Evolutionary conservation across 2,797 vertebrate species (phyloP).

Genomic region (Miichthys miiuy): DNA sequence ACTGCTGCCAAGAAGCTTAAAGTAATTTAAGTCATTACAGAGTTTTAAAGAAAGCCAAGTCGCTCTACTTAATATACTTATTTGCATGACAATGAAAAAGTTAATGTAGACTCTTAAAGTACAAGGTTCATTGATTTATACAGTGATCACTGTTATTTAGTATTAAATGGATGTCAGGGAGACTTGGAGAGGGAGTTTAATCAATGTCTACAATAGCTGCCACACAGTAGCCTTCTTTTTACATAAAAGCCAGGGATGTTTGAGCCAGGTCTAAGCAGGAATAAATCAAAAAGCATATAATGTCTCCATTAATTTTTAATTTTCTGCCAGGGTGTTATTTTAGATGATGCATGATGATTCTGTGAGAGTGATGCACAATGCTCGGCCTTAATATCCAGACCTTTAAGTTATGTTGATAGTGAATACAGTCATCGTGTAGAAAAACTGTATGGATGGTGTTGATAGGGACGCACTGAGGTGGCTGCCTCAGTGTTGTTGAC

Average conservation of each 20-base stretch:
- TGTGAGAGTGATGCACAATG: conserved; percentile 20
- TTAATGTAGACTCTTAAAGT: neutral
- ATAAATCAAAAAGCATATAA: conserved; percentile 20
- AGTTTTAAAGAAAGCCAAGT: neutral
- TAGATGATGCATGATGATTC: conserved; percentile 8
- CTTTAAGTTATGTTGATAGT: conserved; percentile 16
- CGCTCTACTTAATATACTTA: neutral
- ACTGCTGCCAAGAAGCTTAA: neutral
- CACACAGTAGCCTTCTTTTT: conserved; percentile 1
- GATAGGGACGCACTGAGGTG: neutral
- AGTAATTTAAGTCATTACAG: neutral
- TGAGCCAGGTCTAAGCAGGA: conserved; percentile 1
- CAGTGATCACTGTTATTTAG: conserved; percentile 11
- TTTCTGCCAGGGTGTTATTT: conserved; percentile 15
- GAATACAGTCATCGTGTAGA: neutral
- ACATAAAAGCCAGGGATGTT: neutral
- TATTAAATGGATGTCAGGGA: conserved; percentile 10
- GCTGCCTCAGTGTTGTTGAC: conserved; percentile 4
- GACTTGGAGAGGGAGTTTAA: conserved; percentile 1
- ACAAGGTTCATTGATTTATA: conserved; percentile 18
- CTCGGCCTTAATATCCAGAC: conserved; percentile 14
- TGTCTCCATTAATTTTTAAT: conserved; percentile 11
- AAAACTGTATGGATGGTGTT: conserved; percentile 14
- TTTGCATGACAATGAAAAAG: conserved; percentile 14
- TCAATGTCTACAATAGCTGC: conserved; percentile 6